Evolutionary conservation across 2,113 vertebrate species (phyloP).

Genomic region (Neodon shergylaensis): DNA sequence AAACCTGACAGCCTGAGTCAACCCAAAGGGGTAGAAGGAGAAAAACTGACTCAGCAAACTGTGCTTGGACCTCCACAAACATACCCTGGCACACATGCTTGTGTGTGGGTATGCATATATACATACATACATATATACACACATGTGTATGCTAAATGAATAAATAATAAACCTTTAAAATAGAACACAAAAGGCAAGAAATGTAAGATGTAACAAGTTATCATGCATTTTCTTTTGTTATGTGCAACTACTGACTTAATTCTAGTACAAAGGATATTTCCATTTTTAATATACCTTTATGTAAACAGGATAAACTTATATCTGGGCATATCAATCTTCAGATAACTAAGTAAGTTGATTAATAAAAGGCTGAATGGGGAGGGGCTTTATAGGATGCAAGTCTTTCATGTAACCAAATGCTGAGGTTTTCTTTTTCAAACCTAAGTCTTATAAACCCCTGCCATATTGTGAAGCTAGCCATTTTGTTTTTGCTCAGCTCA

Average conservation of each 20-base stretch:
- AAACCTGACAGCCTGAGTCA: background rate
- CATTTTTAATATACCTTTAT: conserved; percentile 52
- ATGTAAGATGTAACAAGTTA: background rate
- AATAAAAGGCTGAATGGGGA: conserved; percentile 12
- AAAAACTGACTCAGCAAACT: background rate
- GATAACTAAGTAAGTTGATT: conserved; percentile 37
- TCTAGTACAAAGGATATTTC: conserved; percentile 41
- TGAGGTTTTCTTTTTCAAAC: conserved; percentile 1
- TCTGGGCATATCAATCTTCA: conserved; percentile 12
- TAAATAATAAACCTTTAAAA: background rate
- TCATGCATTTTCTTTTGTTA: conserved; percentile 48
- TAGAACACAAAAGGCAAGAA: background rate
- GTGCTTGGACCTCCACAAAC: background rate
- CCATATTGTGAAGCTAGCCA: conserved; percentile 31
- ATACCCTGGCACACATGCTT: background rate
- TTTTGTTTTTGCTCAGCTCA: background rate
- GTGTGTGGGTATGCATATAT: background rate
- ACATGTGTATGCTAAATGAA: background rate
- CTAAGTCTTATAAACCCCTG: conserved; percentile 4
- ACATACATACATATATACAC: background rate
- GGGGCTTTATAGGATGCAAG: conserved; percentile 37
- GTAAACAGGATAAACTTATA: conserved; percentile 36
- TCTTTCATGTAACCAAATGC: background rate
- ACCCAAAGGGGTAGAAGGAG: background rate
- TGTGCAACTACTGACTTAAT: conserved; percentile 38